phyloP scores from a whole-genome alignment of 2,888 invertebrate genomes.

The Dascillus cervinus region DNA sequence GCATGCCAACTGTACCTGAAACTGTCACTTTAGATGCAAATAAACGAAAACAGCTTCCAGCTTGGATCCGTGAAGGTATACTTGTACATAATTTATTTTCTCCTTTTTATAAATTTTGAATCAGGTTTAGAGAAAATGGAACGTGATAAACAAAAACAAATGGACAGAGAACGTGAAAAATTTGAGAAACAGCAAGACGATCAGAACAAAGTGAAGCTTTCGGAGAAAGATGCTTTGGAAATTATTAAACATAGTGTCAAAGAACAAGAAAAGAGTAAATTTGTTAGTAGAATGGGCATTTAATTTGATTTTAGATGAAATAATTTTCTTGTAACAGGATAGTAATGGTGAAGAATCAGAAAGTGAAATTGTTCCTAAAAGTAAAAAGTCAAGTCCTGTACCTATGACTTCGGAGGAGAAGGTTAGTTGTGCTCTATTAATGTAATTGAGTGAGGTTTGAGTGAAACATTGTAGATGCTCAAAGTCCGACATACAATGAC shows the following conservation, averaged over 20 bases:
- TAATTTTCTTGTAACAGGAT: conserved; percentile 28
- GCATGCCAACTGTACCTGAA: conserved; percentile 23
- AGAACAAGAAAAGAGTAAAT: conserved; percentile 52
- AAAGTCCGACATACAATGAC: conserved; percentile 83
- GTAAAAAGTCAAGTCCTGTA: conserved; percentile 26
- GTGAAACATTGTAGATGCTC: conserved; percentile 71
- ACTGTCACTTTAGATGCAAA: conserved; percentile 63
- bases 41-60: conserved; percentile 85
- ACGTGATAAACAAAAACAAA: conserved; percentile 79
- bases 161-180: conserved; percentile 68
- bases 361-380: conserved; percentile 40
- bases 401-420: conserved; percentile 46
- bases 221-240: conserved; percentile 47
- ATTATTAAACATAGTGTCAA: conserved; percentile 36
- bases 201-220: conserved; percentile 44
- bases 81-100: conserved; percentile 3
- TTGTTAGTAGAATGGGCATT: conserved; percentile 47
- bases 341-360: conserved; percentile 46
- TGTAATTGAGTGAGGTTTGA: too few species aligned
- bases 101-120: conserved; percentile 1
- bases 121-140: conserved; percentile 96
- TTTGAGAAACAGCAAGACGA: conserved; percentile 55
- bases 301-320: neutral
- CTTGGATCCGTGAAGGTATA: conserved; percentile 89
- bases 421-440: conserved; percentile 41